Percentiles rank a stretch among this genome's conserved stretches.
These are phyloP conservation scores for Carabus problematicus DNA, from an alignment of 2,888 invertebrate species.

Conservation along the genomic window DNA sequence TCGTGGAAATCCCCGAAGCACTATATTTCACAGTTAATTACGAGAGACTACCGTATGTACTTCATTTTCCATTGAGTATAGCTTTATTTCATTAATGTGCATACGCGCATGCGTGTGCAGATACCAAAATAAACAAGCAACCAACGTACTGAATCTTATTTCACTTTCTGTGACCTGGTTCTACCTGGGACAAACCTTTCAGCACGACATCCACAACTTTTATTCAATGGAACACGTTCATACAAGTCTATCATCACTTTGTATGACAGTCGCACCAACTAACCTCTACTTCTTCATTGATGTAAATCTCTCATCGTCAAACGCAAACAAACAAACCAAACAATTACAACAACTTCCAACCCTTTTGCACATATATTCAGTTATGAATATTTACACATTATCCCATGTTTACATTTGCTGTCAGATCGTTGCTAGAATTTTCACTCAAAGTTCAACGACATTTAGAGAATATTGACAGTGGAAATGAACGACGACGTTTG, in stretches of 20 bases:
- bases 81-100: neutral
- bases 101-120: neutral
- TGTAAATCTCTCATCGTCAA: no score
- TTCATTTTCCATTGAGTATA: neutral
- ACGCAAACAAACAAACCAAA: no score
- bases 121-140: neutral
- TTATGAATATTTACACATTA: no score
- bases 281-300: no score
- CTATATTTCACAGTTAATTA: constrained; percentile 24
- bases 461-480: no score
- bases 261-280: neutral
- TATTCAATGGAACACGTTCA: constrained; percentile 4
- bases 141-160: constrained; percentile 6
- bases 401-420: no score
- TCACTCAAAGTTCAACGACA: no score
- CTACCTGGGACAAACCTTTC: neutral
- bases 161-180: constrained; percentile 23
- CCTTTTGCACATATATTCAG: no score
- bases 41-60: neutral
- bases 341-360: no score
- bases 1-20: constrained; percentile 12
- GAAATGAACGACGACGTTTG: no score
- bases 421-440: no score
- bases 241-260: neutral
- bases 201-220: constrained; percentile 1